Base-by-base conservation (phyloP, 2,888 invertebrate genomes). In the Andrena bucephala region DNA sequence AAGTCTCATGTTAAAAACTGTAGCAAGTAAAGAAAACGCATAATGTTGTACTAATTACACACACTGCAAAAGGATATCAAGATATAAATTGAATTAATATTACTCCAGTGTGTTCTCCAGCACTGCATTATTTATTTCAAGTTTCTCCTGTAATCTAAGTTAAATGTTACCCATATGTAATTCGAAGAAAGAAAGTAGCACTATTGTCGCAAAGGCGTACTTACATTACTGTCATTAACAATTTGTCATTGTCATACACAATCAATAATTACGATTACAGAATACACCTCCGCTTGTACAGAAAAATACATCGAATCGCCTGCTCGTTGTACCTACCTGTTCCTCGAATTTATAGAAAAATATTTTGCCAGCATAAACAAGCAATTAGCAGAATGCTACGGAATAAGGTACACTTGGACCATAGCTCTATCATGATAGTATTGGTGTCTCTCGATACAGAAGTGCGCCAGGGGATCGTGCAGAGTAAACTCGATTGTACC, bases 401-500 rank as follows among this genome's bases (percentile, higher is more conserved):
- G 50, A 57, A 63, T 72, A 72, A 72, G 57, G 36, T 72, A 71
- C 67, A 72, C 52, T 50, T 79, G 57, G 60, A 57, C 50, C 54
- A 5, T 67, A 48, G 42, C 33, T 62, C 33, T 63, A 79, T 72
- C 57, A 60, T 54, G 63, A 63, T 62, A 24, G 48, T 63, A 81
- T 71, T 63, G 62, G 48, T 67, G 66, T 81, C 76, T 65, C 74
- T 50, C 54, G 71, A 69, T 65, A 72, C 16, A 69, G 73, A 69
- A 73, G 16, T 60, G 52, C 71, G 36, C 70, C 71, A 65, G 60
- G 75, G 68, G 69, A 68, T 59, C 50, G 67, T 71, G 71, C 74
- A 74, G 65, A 57, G 82, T 57, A 73, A 85, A 74, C 75, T 73
- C 79, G 81, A 86, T 76, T 76, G 80, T 77, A 73, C 54, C 69